Evolutionary conservation across 2,888 invertebrate genomes (phyloP).

Genomic region (Pandemis cinnamomeana): DNA sequence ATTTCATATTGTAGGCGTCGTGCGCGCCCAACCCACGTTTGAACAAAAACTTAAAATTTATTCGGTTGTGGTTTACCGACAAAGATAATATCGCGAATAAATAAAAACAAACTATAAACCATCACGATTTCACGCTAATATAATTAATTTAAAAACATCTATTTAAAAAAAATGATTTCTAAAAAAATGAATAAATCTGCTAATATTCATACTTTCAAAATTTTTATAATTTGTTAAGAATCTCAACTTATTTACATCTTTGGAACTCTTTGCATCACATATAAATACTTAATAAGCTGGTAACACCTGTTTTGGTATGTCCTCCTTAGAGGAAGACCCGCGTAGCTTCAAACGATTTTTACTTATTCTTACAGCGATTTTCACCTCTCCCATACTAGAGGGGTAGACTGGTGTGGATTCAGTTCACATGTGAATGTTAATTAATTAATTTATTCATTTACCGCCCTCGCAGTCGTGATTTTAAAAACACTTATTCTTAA

Average conservation of each 20-base stretch:
- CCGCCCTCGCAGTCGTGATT: background rate
- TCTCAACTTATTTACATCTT: slow-evolving; percentile 40
- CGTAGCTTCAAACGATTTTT: slow-evolving; percentile 31
- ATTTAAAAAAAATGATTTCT: slow-evolving; percentile 1
- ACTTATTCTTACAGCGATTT: slow-evolving; percentile 43
- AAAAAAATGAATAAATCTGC: slow-evolving; percentile 21
- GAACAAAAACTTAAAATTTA: background rate
- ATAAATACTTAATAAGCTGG: slow-evolving; percentile 40
- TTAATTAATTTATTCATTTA: background rate
- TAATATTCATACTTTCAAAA: slow-evolving; percentile 35
- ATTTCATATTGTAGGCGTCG: too few species aligned
- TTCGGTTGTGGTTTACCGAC: background rate
- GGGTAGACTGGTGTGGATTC: slow-evolving; percentile 43
- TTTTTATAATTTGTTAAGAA: slow-evolving; percentile 32
- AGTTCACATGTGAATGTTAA: background rate
- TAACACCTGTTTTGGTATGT: slow-evolving; percentile 42
- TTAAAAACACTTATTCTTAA: background rate
- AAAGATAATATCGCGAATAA: slow-evolving; percentile 37
- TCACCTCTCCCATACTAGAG: slow-evolving; percentile 41
- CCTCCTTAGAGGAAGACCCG: slow-evolving; percentile 42
- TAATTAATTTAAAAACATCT: slow-evolving; percentile 20
- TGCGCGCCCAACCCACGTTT: background rate
- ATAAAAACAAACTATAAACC: background rate
- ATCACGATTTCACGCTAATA: slow-evolving; percentile 17
- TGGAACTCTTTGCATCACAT: slow-evolving; percentile 40